Percentiles rank a stretch among this genome's conserved stretches.
Conservation (phyloP, 2,888 invertebrate species). For the Ornithoptera alexandrae region DNA sequence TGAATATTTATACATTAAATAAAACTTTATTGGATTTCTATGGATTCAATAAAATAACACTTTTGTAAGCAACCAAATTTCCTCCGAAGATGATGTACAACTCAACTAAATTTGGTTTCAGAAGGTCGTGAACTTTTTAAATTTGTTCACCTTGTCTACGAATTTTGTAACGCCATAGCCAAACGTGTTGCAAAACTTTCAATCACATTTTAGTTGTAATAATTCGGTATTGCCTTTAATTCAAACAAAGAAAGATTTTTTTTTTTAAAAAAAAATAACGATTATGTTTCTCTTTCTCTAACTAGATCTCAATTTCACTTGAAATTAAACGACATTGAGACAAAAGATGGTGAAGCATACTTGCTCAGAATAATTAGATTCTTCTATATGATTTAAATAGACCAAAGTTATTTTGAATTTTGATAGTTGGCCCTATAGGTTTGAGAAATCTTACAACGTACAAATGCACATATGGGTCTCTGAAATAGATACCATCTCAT, state of each 20-base stretch:
- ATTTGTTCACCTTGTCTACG: constrained; percentile 55
- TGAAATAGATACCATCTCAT: too few species aligned
- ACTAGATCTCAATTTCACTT: not conserved
- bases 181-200: constrained; percentile 1
- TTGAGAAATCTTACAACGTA: too few species aligned
- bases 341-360: not conserved
- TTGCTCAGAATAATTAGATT: not conserved
- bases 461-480: too few species aligned
- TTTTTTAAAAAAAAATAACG: too few species aligned
- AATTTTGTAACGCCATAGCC: constrained; percentile 26
- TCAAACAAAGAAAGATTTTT: too few species aligned
- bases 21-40: not conserved
- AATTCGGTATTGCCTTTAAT: too few species aligned
- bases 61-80: constrained; percentile 34
- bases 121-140: constrained; percentile 63
- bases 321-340: not conserved
- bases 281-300: not conserved
- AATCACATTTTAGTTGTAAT: too few species aligned
- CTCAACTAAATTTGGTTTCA: constrained; percentile 49
- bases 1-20: too few species aligned
- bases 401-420: too few species aligned
- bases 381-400: too few species aligned
- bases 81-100: constrained; percentile 46
- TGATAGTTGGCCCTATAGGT: too few species aligned
- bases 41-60: not conserved